A percentile compares a stretch with the other conserved stretches of the same genome.
Conservation (phyloP, 2,888 invertebrate species). For the Chloroclystis v-ata region DNA sequence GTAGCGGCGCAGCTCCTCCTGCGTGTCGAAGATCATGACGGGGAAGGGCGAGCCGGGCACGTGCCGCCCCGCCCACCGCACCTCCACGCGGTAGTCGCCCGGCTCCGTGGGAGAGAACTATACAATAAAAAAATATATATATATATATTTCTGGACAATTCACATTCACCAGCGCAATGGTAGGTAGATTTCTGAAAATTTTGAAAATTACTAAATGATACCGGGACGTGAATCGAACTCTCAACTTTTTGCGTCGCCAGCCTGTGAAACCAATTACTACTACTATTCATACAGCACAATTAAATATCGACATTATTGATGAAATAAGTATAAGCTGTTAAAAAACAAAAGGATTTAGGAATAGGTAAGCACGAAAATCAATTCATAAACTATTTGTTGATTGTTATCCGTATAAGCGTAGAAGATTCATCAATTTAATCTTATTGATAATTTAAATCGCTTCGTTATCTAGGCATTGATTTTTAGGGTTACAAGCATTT, state of each 20-base stretch:
- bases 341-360: slow-evolving; percentile 2
- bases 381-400: not conserved
- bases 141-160: too few relatives aligned
- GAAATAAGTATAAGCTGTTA: not conserved
- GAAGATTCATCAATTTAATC: not conserved
- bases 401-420: not conserved
- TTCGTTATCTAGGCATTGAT: not conserved
- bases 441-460: not conserved
- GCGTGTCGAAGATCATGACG: slow-evolving; percentile 99
- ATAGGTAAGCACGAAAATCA: not conserved
- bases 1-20: slow-evolving; percentile 92
- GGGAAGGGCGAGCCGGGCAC: slow-evolving; percentile 99
- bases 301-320: too few relatives aligned
- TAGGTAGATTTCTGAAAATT: too few relatives aligned
- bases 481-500: not conserved
- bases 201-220: too few relatives aligned
- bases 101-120: slow-evolving; percentile 98
- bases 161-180: too few relatives aligned
- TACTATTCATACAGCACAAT: too few relatives aligned
- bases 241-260: too few relatives aligned
- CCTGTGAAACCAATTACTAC: too few relatives aligned
- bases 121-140: not conserved
- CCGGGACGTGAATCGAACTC: too few relatives aligned
- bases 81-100: slow-evolving; percentile 98
- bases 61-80: slow-evolving; percentile 95